Conservation (phyloP, 1,140 invertebrate species). For the Pentalonia nigronervosa region DNA sequence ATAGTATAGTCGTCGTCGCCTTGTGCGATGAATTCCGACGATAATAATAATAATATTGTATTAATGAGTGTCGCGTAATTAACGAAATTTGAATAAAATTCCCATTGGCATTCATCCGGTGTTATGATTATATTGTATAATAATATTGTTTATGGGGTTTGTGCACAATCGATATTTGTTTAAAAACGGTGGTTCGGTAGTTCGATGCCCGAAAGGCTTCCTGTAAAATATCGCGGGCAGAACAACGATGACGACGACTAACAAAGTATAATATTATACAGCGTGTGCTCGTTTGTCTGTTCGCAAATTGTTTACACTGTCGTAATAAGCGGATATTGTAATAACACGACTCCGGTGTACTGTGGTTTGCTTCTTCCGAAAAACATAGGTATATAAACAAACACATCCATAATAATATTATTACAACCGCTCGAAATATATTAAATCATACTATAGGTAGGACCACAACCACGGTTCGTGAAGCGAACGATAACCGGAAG, state of each 20-base stretch:
- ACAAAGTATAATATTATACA: not conserved
- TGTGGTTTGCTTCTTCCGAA: not conserved
- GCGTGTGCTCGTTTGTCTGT: not conserved
- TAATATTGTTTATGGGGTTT: not conserved
- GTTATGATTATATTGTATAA: not conserved
- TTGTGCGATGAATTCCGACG: not conserved
- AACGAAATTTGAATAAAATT: slow-evolving; percentile 9
- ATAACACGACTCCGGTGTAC: not conserved
- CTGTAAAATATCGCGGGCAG: not conserved
- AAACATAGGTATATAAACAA: not conserved
- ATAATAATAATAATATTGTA: slow-evolving; percentile 9
- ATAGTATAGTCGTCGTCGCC: no score
- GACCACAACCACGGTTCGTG: not conserved
- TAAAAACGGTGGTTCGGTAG: not conserved
- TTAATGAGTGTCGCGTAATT: not conserved
- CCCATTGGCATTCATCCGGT: not conserved
- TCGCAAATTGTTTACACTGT: not conserved
- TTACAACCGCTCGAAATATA: not conserved
- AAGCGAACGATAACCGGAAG: not conserved
- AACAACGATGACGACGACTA: not conserved
- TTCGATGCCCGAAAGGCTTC: not conserved
- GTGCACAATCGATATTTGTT: not conserved
- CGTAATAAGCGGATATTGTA: not conserved
- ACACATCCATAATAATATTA: no score
- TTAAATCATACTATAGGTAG: not conserved